These are phyloP conservation scores for Erythrolamprus reginae DNA, from an alignment of 2,113 vertebrate genomes.

Conservation along the genomic window DNA sequence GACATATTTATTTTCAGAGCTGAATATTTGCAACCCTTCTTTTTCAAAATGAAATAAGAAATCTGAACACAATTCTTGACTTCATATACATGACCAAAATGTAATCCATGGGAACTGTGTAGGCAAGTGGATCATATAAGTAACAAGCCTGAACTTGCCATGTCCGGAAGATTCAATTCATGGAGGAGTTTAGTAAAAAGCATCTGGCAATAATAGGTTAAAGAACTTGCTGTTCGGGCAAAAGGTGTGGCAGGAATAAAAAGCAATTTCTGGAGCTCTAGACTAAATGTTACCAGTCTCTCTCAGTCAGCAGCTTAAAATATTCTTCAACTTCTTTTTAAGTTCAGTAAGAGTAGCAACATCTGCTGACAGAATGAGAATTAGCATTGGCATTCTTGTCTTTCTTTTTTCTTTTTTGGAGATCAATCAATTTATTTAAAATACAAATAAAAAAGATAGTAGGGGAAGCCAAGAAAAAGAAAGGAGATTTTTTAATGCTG, in stretches of 20 bases:
- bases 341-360: not conserved
- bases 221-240: not conserved
- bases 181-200: not conserved
- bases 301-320: not conserved
- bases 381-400: not conserved
- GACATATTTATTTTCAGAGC: not conserved
- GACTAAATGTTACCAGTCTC: not conserved
- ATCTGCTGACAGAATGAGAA: not conserved
- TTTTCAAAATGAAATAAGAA: not conserved
- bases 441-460: not conserved
- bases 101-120: conserved; percentile 16
- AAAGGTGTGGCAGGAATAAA: not conserved
- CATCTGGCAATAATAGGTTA: not conserved
- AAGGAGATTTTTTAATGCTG: no score
- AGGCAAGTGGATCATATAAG: not conserved
- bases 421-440: not conserved
- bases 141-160: not conserved
- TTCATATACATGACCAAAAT: not conserved
- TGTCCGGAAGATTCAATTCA: not conserved
- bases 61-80: not conserved
- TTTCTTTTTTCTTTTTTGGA: not conserved
- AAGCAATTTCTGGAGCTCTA: not conserved
- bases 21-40: not conserved
- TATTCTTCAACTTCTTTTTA: not conserved
- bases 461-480: not conserved